Base-by-base conservation (phyloP, 2,113 vertebrate species). In the Athene noctua region DNA sequence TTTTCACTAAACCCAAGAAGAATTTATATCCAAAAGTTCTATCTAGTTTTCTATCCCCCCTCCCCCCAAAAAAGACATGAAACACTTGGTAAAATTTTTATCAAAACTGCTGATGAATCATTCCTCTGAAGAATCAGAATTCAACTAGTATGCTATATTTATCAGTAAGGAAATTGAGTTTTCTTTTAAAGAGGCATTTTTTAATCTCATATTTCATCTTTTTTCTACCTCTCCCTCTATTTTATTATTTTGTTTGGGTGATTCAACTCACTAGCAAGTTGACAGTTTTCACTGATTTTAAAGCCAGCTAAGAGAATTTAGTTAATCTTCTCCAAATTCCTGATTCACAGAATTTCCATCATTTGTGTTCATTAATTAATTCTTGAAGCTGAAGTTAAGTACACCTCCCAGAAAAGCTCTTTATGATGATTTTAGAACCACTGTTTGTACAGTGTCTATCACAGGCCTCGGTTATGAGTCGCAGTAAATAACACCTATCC, bases 101-200 rank as follows among this genome's bases (percentile, higher is more conserved):
- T 73, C 46, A 21, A 47, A 55, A 32, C 0, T 51, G 73, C 36
- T n/a, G 80, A 77, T 94, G 88, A 94, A 42, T 95, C 86, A 90
- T 92, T 88, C 75, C 80, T 83, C 86, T 91, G 51, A 83, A 86
- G 88, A 90, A 85, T 66, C 42, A 61, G 29, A 95, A 92, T 86
- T 93, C 83, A 94, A 77, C 55, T 73, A 77, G 9, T 25, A 22
- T 90, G 63, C 75, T 91, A 88, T 92, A 86, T 95, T 96, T 92
- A 83, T 86, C 5, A 0, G 55, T 92, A 94, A 92, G 40, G 70
- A 92, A 91, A 78, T 34, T 7, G 2, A 74, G 63, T 86, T 95
- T 91, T 59, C 57, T 87, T 94, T 81, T 74, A 71, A 89, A 91
- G 26, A 71, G 4, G 9, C 10, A 42, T 51, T 88, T 91, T 86